Evolutionary conservation across 2,797 vertebrate genomes (phyloP).

Genomic region (Falco rusticolus): DNA sequence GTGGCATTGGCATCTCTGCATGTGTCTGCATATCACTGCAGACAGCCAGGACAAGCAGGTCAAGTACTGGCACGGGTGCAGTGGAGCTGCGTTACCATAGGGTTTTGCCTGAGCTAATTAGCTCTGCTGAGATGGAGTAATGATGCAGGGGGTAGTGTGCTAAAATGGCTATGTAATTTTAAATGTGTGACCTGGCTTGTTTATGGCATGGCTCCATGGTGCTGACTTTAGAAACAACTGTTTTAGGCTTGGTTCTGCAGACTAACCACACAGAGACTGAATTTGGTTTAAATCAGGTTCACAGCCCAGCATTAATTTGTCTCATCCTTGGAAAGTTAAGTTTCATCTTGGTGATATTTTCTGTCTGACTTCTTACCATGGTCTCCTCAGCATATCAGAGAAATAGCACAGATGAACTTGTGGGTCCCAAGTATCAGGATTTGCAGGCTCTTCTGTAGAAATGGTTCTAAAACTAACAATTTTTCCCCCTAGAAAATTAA

Average conservation of each 20-base stretch:
- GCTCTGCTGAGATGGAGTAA: not conserved
- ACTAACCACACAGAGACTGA: not conserved
- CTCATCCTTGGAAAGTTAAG: not conserved
- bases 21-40: rapidly evolving
- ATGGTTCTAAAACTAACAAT: not conserved
- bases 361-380: not conserved
- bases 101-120: not conserved
- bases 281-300: not conserved
- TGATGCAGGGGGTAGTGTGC: rapidly evolving
- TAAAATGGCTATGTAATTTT: not conserved
- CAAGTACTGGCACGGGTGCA: rapidly evolving
- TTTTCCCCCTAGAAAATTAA: not conserved
- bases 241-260: not conserved
- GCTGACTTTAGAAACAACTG: not conserved
- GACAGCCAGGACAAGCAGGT: not conserved
- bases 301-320: not conserved
- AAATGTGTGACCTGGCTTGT: not conserved
- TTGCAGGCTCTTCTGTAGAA: not conserved
- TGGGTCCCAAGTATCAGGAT: not conserved
- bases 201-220: not conserved
- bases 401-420: not conserved
- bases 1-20: not conserved
- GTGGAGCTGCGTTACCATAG: rapidly evolving
- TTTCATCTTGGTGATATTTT: not conserved
- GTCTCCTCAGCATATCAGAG: not conserved